Evolutionary conservation across 2,888 invertebrate genomes (phyloP).

Genomic region (Anagyrus pseudococci): DNA sequence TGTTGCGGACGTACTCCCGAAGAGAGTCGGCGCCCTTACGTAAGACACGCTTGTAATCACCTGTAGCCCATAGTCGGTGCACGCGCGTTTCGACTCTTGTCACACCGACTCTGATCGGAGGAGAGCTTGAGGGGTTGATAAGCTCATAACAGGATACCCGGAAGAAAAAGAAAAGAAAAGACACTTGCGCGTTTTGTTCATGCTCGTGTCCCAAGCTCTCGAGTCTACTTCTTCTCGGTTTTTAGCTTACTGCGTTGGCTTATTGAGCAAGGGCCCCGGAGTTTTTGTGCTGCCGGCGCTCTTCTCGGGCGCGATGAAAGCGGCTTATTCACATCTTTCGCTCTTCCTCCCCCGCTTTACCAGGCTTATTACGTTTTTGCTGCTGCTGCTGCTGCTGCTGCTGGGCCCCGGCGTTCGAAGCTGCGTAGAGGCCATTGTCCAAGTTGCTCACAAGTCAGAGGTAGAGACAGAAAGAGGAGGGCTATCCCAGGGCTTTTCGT

Average conservation of each 20-base stretch:
- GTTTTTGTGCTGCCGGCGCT: background rate
- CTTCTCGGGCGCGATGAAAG: conserved; percentile 11
- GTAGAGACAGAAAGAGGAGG: background rate
- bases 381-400: background rate
- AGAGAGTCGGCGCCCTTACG: no score
- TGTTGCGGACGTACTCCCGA: no score
- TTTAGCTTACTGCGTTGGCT: no score
- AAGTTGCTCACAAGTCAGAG: background rate
- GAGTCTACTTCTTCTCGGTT: no score
- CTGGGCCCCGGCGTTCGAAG: background rate
- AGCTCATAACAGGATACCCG: no score
- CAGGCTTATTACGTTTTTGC: conserved; percentile 30
- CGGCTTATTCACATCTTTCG: background rate
- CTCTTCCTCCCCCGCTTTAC: background rate
- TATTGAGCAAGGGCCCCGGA: background rate
- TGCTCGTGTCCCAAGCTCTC: no score
- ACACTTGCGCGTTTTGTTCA: no score
- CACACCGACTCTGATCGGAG: background rate
- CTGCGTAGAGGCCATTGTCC: conserved; percentile 23
- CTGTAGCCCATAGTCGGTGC: background rate
- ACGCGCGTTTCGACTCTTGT: background rate
- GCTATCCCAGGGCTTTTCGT: conserved; percentile 2
- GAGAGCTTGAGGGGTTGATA: no score
- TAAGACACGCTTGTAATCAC: no score
- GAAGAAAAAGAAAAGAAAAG: no score